Percentiles rank a stretch among this genome's conserved stretches.
Conservation (phyloP, 2,888 invertebrate genomes). For the Coronaproctus castanopsis region DNA sequence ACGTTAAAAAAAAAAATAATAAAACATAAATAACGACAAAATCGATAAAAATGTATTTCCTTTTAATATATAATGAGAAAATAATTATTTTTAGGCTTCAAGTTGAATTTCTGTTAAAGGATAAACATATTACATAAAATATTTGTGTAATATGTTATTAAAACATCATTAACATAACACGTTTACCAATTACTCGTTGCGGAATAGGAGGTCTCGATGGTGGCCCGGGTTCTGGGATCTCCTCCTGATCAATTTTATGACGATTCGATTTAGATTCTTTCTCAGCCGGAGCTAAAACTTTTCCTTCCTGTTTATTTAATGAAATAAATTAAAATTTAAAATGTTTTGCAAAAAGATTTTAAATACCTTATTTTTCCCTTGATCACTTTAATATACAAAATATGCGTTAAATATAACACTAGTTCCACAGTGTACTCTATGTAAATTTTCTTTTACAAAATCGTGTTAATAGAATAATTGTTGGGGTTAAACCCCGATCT, state of each 20-base stretch:
- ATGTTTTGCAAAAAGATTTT: no score
- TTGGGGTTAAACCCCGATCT: no score
- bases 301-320: conserved; percentile 24
- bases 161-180: no score
- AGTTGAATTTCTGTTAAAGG: background rate
- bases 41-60: background rate
- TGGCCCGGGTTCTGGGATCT: conserved; percentile 59
- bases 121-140: background rate
- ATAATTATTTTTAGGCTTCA: no score
- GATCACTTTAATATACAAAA: no score
- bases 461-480: no score
- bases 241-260: conserved; percentile 28
- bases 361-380: no score
- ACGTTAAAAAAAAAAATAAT: conserved; percentile 2
- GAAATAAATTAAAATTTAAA: no score
- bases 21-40: background rate
- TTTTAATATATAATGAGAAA: no score
- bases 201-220: conserved; percentile 74
- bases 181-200: conserved; percentile 57
- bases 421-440: no score
- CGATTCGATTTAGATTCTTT: conserved; percentile 18
- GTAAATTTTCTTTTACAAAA: no score
- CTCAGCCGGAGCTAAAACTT: conserved; percentile 35
- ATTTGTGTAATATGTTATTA: background rate
- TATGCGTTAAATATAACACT: no score